Conservation (phyloP, 2,113 vertebrate genomes). For the Oenanthe oenanthe region DNA sequence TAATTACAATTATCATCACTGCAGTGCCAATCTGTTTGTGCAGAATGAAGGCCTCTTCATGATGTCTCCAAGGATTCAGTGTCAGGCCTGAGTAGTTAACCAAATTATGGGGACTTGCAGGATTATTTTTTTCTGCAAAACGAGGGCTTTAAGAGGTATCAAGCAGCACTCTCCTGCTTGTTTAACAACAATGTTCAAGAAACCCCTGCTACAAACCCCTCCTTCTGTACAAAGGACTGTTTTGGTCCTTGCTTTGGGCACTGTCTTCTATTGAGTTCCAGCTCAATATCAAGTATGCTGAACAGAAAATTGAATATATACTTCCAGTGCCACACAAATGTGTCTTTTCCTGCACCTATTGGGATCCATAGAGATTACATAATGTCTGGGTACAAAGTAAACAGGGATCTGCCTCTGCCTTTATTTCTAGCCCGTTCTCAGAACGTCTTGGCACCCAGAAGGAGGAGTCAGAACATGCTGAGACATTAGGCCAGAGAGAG, state of each 20-base stretch:
- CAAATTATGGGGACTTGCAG: conserved; percentile 29
- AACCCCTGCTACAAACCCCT: neutral
- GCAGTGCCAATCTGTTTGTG: conserved; percentile 55
- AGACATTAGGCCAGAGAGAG: conserved; percentile 65
- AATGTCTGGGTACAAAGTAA: conserved; percentile 31
- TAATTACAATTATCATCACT: conserved; percentile 65
- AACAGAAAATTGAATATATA: neutral
- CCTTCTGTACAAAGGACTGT: neutral
- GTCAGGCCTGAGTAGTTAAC: conserved; percentile 45
- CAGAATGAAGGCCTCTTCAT: conserved; percentile 56
- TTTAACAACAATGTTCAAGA: neutral
- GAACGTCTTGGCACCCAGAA: conserved; percentile 20
- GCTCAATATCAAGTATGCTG: neutral
- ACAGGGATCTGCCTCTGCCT: conserved; percentile 29
- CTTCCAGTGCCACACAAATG: neutral
- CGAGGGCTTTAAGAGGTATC: neutral
- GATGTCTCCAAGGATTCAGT: conserved; percentile 33
- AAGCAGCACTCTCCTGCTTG: neutral
- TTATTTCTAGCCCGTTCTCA: conserved; percentile 6
- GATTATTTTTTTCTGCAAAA: neutral
- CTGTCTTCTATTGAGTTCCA: neutral
- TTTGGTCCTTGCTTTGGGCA: neutral
- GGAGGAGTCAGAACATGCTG: conserved; percentile 60
- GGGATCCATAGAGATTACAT: neutral
- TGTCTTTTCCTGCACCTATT: neutral